Base-by-base conservation (phyloP, 2,113 vertebrate genomes). In the Acrocephalus arundinaceus region DNA sequence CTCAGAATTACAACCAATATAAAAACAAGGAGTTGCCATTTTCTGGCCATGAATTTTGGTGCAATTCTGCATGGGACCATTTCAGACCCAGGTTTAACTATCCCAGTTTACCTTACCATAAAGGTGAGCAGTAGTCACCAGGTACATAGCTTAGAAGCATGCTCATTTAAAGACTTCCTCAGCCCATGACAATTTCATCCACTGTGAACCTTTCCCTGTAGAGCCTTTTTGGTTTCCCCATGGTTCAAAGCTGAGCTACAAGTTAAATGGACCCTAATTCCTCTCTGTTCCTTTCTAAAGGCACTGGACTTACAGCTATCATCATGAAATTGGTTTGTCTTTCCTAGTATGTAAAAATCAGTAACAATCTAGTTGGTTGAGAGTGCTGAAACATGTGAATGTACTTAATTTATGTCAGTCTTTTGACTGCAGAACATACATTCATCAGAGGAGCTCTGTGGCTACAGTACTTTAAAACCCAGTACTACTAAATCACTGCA, bases 391-490 rank as follows among this genome's bases (percentile, higher is more conserved):
- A 84, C 35, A 72, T 61, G 37, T n/a, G 66, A 85, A 82, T 27
- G 7, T n/a, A 49, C 18, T 86, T 91, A 75, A 92, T 95, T 94
- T 91, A 95, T 87, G 49, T 70, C 11, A 14, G 25, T 33, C 89
- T 87, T 95, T 65, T 75, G 87, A 94, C 89, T 81, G 80, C 16
- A 25, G 54, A 81, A 87, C 54, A 89, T 85, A 81, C 15, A 92
- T 85, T 87, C 4, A 0, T 79, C 77, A 89, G 45, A 85, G 49
- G 12, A 93, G 18, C 74, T 66, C 46, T 89, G 97, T 7, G 86
- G 94, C 74, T 98, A 98, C 95, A 98, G 87, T 51, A 28, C 94
- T 94, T 84, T 93, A 93, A 97, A 93, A 76, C 28, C 46, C 54
- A 77, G 96, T 91, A 54, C 74, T 27, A 89, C 52, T 94, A 96